Conservation (phyloP, 1,140 invertebrate species). For the Panulirus ornatus region DNA sequence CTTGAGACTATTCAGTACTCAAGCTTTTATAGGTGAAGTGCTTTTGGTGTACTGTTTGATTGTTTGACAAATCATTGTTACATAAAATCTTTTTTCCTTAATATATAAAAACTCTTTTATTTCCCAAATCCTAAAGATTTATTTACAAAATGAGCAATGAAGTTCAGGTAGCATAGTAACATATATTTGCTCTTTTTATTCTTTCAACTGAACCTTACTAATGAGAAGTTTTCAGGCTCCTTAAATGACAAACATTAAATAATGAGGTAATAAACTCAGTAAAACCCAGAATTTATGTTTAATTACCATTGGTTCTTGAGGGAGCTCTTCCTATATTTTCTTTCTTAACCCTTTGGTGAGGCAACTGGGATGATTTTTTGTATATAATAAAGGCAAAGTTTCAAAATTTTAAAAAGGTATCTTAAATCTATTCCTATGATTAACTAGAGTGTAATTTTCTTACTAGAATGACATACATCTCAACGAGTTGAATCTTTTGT, state of each 20-base stretch:
- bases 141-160: not conserved
- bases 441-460: not conserved
- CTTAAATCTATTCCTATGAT: too few relatives aligned
- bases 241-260: not conserved
- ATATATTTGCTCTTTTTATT: not conserved
- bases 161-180: not conserved
- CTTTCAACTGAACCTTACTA: not conserved
- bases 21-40: slow-evolving; percentile 69
- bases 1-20: slow-evolving; percentile 45
- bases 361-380: not conserved
- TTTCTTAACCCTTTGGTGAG: not conserved
- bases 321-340: not conserved
- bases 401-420: not conserved
- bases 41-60: slow-evolving; percentile 70
- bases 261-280: not conserved
- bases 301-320: not conserved
- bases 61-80: slow-evolving; percentile 70
- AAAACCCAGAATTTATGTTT: not conserved
- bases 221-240: not conserved
- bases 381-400: not conserved
- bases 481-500: too few relatives aligned
- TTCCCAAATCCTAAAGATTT: slow-evolving; percentile 1
- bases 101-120: slow-evolving; percentile 12
- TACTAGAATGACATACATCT: too few relatives aligned
- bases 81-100: slow-evolving; percentile 65